Evolutionary conservation across 2,888 invertebrate genomes (phyloP).

Genomic region (Hedya salicella): DNA sequence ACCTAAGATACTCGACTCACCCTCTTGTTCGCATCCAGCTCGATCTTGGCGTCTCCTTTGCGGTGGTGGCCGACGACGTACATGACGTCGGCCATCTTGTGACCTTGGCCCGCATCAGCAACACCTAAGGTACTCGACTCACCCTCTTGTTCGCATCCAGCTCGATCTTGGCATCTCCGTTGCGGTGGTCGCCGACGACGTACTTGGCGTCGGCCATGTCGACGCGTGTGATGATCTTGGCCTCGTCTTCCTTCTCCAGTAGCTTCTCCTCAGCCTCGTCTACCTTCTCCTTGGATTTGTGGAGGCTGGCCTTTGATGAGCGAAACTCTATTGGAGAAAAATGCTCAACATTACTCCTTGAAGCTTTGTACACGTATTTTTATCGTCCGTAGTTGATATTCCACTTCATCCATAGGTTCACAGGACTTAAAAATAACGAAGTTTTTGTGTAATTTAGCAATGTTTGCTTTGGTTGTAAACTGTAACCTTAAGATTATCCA

Average conservation of each 20-base stretch:
- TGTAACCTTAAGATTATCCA: too few relatives aligned
- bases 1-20: conserved; percentile 54
- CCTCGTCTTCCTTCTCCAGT: conserved; percentile 85
- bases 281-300: conserved; percentile 77
- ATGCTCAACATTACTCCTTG: not conserved
- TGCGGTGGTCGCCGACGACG: conserved; percentile 89
- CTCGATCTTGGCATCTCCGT: conserved; percentile 95
- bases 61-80: conserved; percentile 89
- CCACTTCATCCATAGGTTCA: too few relatives aligned
- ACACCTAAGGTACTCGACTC: not conserved
- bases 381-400: too few relatives aligned
- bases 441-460: too few relatives aligned
- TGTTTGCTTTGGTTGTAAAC: too few relatives aligned
- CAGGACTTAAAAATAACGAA: too few relatives aligned
- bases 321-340: conserved; percentile 61
- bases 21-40: conserved; percentile 88
- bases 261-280: conserved; percentile 91
- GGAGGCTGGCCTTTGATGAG: conserved; percentile 67
- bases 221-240: conserved; percentile 84
- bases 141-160: conserved; percentile 88
- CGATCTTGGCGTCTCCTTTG: conserved; percentile 95
- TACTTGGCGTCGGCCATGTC: conserved; percentile 90
- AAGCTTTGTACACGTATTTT: not conserved
- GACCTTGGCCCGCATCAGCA: conserved; percentile 79
- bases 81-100: conserved; percentile 89